These are phyloP conservation scores for Pelecanoides urinatrix DNA, from an alignment of 2,113 vertebrate genomes.

Conservation along the genomic window DNA sequence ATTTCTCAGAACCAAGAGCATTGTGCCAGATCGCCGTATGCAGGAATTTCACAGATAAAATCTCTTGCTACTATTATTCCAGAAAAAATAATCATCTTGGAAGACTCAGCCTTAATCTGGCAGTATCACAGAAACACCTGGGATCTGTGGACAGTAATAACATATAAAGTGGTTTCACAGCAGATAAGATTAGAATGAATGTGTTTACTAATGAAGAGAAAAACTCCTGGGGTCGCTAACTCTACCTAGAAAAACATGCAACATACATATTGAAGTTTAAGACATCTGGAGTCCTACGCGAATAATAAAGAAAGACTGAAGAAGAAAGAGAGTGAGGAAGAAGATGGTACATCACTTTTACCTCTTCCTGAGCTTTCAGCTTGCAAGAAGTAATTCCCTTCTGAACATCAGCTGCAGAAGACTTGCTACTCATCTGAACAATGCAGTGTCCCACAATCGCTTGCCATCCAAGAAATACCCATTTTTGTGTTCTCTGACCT, in stretches of 20 bases:
- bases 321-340: neutral
- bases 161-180: neutral
- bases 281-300: neutral
- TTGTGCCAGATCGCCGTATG: neutral
- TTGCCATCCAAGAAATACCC: neutral
- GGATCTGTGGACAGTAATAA: neutral
- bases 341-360: neutral
- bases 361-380: neutral
- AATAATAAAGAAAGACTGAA: neutral
- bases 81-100: conserved; percentile 5
- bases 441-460: rapidly evolving
- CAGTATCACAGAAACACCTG: neutral
- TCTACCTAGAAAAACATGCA: neutral
- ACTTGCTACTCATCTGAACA: neutral
- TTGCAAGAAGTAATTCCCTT: neutral
- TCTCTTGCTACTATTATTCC: neutral
- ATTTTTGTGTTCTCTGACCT: neutral
- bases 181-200: neutral
- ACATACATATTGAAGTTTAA: neutral
- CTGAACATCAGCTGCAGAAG: neutral
- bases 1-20: neutral
- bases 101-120: neutral
- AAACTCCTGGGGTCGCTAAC: neutral
- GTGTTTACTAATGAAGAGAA: neutral
- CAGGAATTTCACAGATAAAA: conserved; percentile 37